Conservation (phyloP, 2,113 vertebrate species). For the Budorcas taxicolor region DNA sequence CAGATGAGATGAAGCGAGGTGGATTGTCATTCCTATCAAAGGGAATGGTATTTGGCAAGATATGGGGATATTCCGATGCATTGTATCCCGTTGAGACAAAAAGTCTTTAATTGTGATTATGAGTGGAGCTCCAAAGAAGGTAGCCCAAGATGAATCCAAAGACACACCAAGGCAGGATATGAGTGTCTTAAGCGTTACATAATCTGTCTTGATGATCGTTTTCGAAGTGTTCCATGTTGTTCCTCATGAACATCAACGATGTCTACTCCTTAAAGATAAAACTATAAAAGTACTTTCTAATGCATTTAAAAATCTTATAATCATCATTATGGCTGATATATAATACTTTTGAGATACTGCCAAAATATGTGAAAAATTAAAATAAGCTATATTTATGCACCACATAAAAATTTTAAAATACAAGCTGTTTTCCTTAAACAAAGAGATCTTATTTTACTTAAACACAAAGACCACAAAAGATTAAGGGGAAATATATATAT, state of each 20-base stretch:
- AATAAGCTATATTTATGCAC: neutral
- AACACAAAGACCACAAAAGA: conserved; percentile 29
- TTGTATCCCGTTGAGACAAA: neutral
- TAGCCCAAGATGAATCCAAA: neutral
- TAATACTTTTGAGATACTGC: neutral
- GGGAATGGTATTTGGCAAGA: neutral
- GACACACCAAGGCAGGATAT: neutral
- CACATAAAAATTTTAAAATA: conserved; percentile 41
- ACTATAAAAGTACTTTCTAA: neutral
- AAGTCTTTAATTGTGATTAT: neutral
- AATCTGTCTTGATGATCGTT: neutral
- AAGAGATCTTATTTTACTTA: conserved; percentile 45
- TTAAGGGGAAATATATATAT: neutral
- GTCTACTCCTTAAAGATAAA: neutral
- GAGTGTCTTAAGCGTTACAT: neutral
- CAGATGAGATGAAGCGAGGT: neutral
- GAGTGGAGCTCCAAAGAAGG: neutral
- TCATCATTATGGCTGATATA: neutral
- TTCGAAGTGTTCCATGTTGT: neutral
- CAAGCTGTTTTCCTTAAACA: conserved; percentile 43
- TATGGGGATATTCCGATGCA: neutral
- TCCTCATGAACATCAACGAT: neutral
- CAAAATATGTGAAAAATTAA: conserved; percentile 41
- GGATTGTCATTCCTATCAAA: neutral
- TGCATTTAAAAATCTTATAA: neutral